Base-by-base conservation (phyloP, 1,140 invertebrate genomes). In the Drosophila truncata region DNA sequence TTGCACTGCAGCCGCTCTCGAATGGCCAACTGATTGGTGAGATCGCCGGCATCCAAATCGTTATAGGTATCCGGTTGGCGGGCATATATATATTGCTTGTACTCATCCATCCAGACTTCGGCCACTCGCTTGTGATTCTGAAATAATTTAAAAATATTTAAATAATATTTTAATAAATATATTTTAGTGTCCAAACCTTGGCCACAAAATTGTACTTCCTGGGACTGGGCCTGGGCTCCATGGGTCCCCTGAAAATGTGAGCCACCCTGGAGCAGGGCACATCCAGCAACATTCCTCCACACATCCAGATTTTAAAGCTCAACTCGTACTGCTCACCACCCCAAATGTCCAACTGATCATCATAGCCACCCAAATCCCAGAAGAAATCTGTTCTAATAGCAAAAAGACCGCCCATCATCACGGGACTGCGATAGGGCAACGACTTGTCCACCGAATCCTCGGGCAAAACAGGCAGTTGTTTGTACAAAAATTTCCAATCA, bases 311-410 rank as follows among this genome's bases (percentile, higher is more conserved):
- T 94, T 99, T 98, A 82, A 99, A 99, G 50, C 98, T 99, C 57
- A 99, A 95, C 93, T 99, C 99, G 66, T 99, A 96, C 88, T 99
- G 99, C 93, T 99, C 99, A 16, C 98, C 99, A 33, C 99, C 99
- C 98, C 99, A 99, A 93, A 96, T 97, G 73, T 97, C 98, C 86
- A 99, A 95, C 27, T 96, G 95, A 23, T 96, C 95, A 93, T 99
- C 98, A 91, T 99, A 99, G 4, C 97, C 97, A 11, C 98, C 98
- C 63, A 99, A 93, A 93, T 99, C 97, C 96, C 98, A 99, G 93
- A 99, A 99, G 91, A 97, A 99, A 59, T 97, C 94, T 3, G 96
- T 93, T 64, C 96, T 96, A 18, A 99, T 98, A 20, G 98, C 98
- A 94, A 99, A 98, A 25, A 99, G 88, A 3, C 98, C 98, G n/a